Conservation (phyloP, 2,797 vertebrate genomes). For the Vireo griseus region DNA sequence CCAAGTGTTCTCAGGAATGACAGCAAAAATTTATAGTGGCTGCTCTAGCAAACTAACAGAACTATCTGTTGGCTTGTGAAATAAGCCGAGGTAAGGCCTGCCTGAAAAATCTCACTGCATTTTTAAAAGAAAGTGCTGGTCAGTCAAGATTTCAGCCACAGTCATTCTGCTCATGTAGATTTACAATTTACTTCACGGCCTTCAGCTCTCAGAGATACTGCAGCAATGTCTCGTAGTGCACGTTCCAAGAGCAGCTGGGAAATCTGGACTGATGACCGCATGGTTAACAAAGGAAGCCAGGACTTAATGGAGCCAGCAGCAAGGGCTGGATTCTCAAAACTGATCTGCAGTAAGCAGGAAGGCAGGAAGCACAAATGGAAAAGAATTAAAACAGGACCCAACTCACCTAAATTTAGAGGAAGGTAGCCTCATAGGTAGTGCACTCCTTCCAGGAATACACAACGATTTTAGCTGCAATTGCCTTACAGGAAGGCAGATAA, state of each 20-base stretch:
- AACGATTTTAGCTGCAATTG: neutral
- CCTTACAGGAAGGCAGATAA: constrained; percentile 1
- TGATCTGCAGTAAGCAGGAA: neutral
- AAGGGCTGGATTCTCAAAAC: constrained; percentile 22
- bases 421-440: neutral
- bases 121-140: neutral
- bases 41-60: neutral
- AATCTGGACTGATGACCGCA: neutral
- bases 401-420: constrained; percentile 1
- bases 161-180: neutral
- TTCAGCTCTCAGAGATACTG: neutral
- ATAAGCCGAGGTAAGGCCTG: neutral
- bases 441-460: constrained; percentile 35
- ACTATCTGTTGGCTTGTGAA: neutral
- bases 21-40: neutral
- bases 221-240: neutral
- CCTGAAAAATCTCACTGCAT: neutral
- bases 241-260: neutral
- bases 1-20: neutral
- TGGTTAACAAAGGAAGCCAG: constrained; percentile 26
- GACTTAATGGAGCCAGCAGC: neutral
- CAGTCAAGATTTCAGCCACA: neutral
- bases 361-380: constrained; percentile 49
- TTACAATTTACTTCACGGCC: neutral
- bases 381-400: constrained; percentile 28